These are phyloP conservation scores for Albula goreensis DNA, from an alignment of 2,113 vertebrate species.

Conservation along the genomic window DNA sequence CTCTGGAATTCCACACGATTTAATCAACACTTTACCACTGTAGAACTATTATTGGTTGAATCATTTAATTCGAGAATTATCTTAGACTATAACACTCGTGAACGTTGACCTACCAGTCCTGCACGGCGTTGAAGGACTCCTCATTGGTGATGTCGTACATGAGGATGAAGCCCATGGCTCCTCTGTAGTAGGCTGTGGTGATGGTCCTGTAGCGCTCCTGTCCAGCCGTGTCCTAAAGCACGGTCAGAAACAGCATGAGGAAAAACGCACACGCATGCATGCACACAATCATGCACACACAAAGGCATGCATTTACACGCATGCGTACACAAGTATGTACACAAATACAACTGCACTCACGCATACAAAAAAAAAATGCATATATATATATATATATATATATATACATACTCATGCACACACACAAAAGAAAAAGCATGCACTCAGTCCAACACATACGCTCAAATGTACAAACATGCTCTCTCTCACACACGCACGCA, in stretches of 20 bases:
- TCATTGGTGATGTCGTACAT: constrained; percentile 79
- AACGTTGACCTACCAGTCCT: constrained; percentile 85
- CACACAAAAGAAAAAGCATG: background rate
- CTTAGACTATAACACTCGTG: background rate
- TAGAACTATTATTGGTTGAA: background rate
- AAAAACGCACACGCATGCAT: background rate
- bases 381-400: background rate
- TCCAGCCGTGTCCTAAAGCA: constrained; percentile 89
- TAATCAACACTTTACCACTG: background rate
- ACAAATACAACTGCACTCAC: too few relatives aligned
- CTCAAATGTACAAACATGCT: background rate
- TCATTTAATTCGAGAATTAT: background rate
- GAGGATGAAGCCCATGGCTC: constrained; percentile 90
- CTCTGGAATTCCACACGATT: too few relatives aligned
- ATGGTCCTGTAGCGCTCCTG: constrained; percentile 96
- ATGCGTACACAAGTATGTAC: background rate
- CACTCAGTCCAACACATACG: background rate
- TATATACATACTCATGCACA: background rate
- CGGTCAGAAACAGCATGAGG: background rate
- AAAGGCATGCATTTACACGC: background rate
- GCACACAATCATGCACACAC: background rate
- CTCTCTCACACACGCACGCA: too few relatives aligned
- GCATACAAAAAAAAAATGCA: background rate
- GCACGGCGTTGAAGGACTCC: constrained; percentile 74
- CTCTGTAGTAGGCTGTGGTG: constrained; percentile 96